phyloP scores from a whole-genome alignment of 2,113 vertebrate genomes.

The Columba janthina region DNA sequence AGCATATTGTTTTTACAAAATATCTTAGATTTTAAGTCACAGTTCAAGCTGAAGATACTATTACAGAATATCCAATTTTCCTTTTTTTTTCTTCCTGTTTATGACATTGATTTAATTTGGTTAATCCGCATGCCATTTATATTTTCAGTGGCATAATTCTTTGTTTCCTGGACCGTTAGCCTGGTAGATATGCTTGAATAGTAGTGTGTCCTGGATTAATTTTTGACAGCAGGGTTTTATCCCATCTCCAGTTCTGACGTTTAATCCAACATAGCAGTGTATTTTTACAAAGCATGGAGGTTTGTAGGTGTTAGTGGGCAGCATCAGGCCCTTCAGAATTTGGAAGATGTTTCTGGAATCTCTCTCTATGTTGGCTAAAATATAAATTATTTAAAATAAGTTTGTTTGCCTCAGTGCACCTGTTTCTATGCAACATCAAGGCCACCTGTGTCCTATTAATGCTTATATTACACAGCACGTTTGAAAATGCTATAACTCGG shows the following conservation, averaged over 20 bases:
- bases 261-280: background rate
- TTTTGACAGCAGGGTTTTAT: slow-evolving; percentile 37
- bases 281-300: background rate
- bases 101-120: background rate
- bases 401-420: background rate
- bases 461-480: slow-evolving; percentile 41
- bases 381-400: slow-evolving; percentile 51
- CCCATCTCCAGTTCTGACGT: background rate
- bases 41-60: background rate
- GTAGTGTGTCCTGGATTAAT: slow-evolving; percentile 39
- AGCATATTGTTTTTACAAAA: background rate
- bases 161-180: background rate
- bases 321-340: background rate
- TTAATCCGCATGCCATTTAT: background rate
- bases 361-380: slow-evolving; percentile 22
- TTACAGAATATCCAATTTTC: background rate
- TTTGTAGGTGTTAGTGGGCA: background rate
- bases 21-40: background rate
- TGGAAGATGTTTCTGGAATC: background rate
- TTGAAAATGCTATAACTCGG: slow-evolving; percentile 44
- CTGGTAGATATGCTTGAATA: slow-evolving; percentile 5
- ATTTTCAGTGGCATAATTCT: background rate
- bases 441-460: slow-evolving; percentile 52
- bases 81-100: background rate
- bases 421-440: slow-evolving; percentile 44